Conservation (phyloP, 2,888 invertebrate species). For the Acronicta aceris region DNA sequence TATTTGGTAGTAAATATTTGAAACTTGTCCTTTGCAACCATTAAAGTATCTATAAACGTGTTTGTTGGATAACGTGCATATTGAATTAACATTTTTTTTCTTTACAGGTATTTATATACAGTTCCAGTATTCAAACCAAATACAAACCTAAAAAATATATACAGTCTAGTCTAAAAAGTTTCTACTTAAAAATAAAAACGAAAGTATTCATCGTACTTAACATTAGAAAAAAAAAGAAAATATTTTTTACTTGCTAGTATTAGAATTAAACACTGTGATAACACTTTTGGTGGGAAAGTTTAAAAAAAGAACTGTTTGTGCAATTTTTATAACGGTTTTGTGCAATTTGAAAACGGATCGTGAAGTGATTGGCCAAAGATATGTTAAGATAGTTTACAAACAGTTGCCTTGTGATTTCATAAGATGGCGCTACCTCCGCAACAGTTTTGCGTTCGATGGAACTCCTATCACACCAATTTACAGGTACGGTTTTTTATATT, state of each 20-base stretch:
- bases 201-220: constrained; percentile 83
- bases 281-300: constrained; percentile 41
- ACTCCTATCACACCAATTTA: constrained; percentile 94
- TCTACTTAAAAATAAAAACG: constrained; percentile 74
- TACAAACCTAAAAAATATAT: constrained; percentile 66
- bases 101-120: constrained; percentile 69
- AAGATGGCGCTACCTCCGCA: constrained; percentile 89
- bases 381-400: constrained; percentile 52
- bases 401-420: constrained; percentile 39
- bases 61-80: background rate
- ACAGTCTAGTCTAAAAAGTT: constrained; percentile 85
- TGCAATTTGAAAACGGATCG: constrained; percentile 62
- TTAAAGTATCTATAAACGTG: no score
- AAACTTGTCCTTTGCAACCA: no score
- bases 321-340: constrained; percentile 62
- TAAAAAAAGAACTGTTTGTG: constrained; percentile 52
- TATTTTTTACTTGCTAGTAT: constrained; percentile 58
- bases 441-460: constrained; percentile 94
- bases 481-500: constrained; percentile 80
- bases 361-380: constrained; percentile 57
- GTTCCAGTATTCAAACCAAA: constrained; percentile 78
- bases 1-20: no score
- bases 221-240: constrained; percentile 46
- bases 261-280: constrained; percentile 72
- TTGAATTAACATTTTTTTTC: constrained; percentile 25